Evolutionary conservation across 2,113 vertebrate species (phyloP), one percentile per base, ranked within the genome.

Genomic region (Mormyrus lacerda): DNA sequence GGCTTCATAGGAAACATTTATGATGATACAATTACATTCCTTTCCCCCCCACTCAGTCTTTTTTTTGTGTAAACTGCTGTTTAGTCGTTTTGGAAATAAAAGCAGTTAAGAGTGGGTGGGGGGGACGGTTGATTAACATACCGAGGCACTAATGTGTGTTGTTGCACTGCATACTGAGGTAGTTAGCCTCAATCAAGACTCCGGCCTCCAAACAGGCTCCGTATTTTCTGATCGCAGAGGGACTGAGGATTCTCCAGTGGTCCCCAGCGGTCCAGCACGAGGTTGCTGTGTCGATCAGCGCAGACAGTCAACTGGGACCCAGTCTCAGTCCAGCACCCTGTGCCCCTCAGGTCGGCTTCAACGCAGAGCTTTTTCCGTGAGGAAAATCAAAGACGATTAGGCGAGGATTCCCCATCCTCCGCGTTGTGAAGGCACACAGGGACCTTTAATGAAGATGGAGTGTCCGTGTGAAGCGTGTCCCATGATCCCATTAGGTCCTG

Each of bases 161-260:
- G 73, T 92, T 90, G 91, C 90, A 79, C 87, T 65, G 93, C 94
- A 95, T 95, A 93, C 95, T 95, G 95, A 95, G 92, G 92, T 94
- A 88, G 94, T 95, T 95, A 95, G 93, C 91, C 90, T 92, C 92
- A 95, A 91, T 95, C 92, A 93, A 89, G 88, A 91, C 90, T 90
- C 48, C 31, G 85, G 92, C 24, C 55, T 13, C 2, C 27, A 42
- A 45, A 61, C 45, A n/a, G 3, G 45, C 65, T 48, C 45, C 87
- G 44, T 44, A 11, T 45, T 82, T 48, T 82, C 88, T 76, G 48
- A 55, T 89, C 69, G 19, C 69, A 4, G 55, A 10, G 48, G 39
- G 39, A 24, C 31, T 0, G 15, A 3, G 1, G 53, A 24, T n/a
- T 13, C 79, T 44, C 88, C 3, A 21, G 31, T 55, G 35, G 19